Evolutionary conservation across 2,113 vertebrate genomes (phyloP).

Genomic region (Aegotheles bennettii): DNA sequence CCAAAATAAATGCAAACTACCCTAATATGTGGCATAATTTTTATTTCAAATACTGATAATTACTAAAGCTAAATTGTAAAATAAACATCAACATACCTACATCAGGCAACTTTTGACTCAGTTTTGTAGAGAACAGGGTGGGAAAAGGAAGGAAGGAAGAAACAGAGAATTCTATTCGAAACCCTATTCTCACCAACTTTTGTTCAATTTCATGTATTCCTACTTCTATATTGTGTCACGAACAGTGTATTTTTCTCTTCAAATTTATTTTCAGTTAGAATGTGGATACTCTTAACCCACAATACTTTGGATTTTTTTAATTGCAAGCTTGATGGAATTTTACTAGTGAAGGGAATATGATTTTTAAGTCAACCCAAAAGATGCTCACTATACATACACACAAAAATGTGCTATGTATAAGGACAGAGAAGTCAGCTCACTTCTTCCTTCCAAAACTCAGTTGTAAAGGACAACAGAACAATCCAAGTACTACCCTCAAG

Average conservation of each 20-base stretch:
- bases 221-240: background rate
- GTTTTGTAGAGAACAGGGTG: background rate
- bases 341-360: background rate
- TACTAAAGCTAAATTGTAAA: background rate
- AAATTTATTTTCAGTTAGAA: background rate
- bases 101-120: background rate
- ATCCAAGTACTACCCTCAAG: background rate
- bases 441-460: background rate
- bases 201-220: background rate
- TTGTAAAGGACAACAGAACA: background rate
- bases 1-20: background rate
- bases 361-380: background rate
- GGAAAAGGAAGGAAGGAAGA: background rate
- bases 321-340: background rate
- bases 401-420: background rate
- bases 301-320: background rate
- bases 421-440: background rate
- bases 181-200: background rate
- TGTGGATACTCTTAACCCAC: background rate
- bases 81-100: background rate
- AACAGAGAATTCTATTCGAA: background rate
- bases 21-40: background rate
- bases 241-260: background rate
- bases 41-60: background rate
- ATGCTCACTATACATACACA: background rate